These are phyloP conservation scores for Vandiemenella viatica DNA, from an alignment of 2,888 invertebrate genomes.

Conservation along the genomic window DNA sequence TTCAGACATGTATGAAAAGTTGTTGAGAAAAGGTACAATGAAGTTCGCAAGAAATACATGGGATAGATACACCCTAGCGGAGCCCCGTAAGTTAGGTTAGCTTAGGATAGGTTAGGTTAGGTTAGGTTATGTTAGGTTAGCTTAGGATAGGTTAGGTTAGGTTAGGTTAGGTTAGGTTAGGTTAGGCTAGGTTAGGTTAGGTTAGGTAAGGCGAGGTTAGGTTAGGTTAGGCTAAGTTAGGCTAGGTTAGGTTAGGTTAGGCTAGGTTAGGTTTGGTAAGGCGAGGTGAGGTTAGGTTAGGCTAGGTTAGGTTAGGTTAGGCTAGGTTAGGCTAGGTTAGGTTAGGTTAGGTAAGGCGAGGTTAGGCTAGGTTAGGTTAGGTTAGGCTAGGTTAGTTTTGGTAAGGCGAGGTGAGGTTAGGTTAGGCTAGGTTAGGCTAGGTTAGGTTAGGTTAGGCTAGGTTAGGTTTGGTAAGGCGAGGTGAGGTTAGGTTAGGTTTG, in stretches of 20 bases:
- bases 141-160: not conserved
- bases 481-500: not conserved
- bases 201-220: conserved; percentile 1
- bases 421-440: too few species aligned
- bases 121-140: not conserved
- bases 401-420: too few species aligned
- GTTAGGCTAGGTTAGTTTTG: too few species aligned
- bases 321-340: not conserved
- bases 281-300: not conserved
- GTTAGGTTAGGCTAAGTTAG: not conserved
- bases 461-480: not conserved
- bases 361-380: too few species aligned
- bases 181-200: not conserved
- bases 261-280: not conserved
- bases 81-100: too few species aligned
- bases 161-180: not conserved
- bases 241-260: not conserved
- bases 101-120: too few species aligned
- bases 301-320: not conserved
- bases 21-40: too few species aligned
- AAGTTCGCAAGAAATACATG: too few species aligned
- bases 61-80: too few species aligned
- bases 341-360: conserved; percentile 1
- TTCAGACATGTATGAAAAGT: too few species aligned
- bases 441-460: too few species aligned